These are phyloP conservation scores for Drosophila setifemur DNA, from an alignment of 1,140 invertebrate genomes.

Conservation along the genomic window DNA sequence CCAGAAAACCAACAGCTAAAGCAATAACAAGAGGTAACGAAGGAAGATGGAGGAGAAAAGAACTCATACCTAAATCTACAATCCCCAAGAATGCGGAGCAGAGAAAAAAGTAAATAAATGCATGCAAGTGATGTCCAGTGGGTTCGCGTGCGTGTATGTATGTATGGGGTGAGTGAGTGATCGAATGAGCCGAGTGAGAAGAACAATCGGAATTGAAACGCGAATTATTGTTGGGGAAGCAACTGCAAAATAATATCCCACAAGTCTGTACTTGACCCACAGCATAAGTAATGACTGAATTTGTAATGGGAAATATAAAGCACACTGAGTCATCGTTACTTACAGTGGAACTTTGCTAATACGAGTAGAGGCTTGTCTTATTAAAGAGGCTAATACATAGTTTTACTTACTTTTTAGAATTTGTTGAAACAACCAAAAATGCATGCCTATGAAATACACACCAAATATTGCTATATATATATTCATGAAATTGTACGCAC, in stretches of 20 bases:
- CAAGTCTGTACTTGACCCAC: no score
- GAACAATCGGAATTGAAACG: not conserved
- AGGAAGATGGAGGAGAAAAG: not conserved
- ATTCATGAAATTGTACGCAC: no score
- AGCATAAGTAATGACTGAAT: no score
- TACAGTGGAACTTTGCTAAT: no score
- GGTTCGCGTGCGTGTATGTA: not conserved
- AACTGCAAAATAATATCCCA: not conserved
- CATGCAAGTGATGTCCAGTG: not conserved
- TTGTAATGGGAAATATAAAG: no score
- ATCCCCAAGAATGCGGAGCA: not conserved
- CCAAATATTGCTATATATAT: no score
- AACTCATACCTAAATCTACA: not conserved
- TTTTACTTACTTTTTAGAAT: no score
- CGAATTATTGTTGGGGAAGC: not conserved
- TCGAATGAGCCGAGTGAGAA: not conserved
- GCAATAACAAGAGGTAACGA: not conserved
- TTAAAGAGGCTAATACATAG: no score
- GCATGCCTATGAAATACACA: no score
- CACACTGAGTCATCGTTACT: no score
- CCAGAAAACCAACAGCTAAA: not conserved
- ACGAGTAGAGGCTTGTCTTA: no score
- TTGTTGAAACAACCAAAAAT: no score
- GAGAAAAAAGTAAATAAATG: not conserved
- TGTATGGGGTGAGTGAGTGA: not conserved